Conservation (phyloP, 2,113 vertebrate species). For the Chamaetylas fuelleborni region DNA sequence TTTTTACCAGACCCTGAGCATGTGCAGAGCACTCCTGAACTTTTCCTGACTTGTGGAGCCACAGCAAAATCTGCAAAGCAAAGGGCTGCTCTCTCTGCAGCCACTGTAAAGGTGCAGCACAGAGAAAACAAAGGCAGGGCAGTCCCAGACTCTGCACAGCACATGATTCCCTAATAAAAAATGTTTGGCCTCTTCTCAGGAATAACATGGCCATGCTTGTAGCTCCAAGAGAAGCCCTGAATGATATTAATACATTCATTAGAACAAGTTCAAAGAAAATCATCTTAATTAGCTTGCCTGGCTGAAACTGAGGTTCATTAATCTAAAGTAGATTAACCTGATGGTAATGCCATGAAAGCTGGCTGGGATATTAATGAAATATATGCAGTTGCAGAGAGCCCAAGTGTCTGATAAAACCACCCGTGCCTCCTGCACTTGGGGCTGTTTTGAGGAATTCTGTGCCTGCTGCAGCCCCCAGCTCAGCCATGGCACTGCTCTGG, state of each 20-base stretch:
- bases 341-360: conserved; percentile 62
- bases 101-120: neutral
- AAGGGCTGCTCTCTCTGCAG: neutral
- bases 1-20: neutral
- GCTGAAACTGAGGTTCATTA: conserved; percentile 65
- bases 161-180: conserved; percentile 60
- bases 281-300: conserved; percentile 70
- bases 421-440: neutral
- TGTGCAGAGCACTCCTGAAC: neutral
- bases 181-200: conserved; percentile 64
- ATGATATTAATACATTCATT: conserved; percentile 69
- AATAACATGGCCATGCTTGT: conserved; percentile 67
- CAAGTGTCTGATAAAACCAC: conserved; percentile 21
- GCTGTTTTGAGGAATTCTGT: neutral
- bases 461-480: neutral
- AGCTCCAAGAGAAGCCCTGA: conserved; percentile 56
- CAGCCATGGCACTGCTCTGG: neutral
- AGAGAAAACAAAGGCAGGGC: conserved; percentile 55
- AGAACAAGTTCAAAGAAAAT: conserved; percentile 70
- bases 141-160: conserved; percentile 17
- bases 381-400: conserved; percentile 44
- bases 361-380: conserved; percentile 65
- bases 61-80: neutral
- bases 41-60: neutral
- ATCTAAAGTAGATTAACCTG: conserved; percentile 65